Base-by-base conservation (phyloP, 2,113 vertebrate genomes). In the Falcunculus frontatus region DNA sequence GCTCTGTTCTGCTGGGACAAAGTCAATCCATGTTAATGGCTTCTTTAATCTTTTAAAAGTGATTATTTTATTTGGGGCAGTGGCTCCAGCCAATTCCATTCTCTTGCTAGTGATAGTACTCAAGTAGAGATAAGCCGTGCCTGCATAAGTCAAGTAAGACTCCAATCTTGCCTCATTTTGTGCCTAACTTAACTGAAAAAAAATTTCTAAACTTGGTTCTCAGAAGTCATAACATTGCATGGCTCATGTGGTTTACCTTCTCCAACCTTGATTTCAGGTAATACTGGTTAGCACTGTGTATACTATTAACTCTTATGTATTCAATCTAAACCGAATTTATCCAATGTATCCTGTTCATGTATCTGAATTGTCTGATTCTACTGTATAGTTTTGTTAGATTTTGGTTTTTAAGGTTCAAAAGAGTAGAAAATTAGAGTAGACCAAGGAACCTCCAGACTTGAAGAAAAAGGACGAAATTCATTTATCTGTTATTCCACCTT, bases 21-120 rank as follows among this genome's bases (percentile, higher is more conserved):
- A 94, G 72, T 55, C 72, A 86, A 64, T 86, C 63, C 41, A 50
- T 2, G 2, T 79, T 79, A 93, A 86, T 91, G 92, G 35, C 80
- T 93, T 83, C 90, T 96, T 95, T 93, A 86, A 91, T 94, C 72
- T 95, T 94, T 76, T 50, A 89, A 35, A 95, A 93, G 76, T 94
- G 41, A 64, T 95, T 92, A 37, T 90, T 92, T 96, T 87, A 83
- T 88, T 59, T 59, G 44, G 70, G 44, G 57, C 67, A 75, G 13
- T 57, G 62, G 37, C 52, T 86, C 23, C 39, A 88, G 83, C 65
- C 47, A 72, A 22, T 90, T 85, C 75, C 44, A n/a, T 57, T 55
- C 76, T 67, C 72, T 77, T 90, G 49, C 16, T 80, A 46, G 63
- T n/a, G 72, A 39, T 39, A 69, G 60, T 84, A 42, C 16, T 88